Evolutionary conservation across 2,888 invertebrate species (phyloP).

Genomic region (Nomada hirtipes): DNA sequence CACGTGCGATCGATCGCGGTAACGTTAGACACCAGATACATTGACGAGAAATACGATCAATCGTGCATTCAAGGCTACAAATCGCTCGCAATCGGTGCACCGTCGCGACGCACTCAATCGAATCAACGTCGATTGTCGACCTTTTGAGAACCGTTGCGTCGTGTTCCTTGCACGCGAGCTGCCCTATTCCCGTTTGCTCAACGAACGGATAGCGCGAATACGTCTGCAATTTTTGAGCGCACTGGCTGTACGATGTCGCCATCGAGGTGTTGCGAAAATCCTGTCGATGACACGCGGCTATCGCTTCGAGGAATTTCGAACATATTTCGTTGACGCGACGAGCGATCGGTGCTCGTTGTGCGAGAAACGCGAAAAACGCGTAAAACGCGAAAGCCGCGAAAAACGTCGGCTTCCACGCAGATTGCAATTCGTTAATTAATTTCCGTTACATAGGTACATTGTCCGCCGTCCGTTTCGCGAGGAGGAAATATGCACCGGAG

Average conservation of each 20-base stretch:
- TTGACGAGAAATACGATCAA: conserved; percentile 31
- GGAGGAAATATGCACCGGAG: background rate
- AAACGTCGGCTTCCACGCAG: conserved; percentile 3
- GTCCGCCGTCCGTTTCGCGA: background rate
- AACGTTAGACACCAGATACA: conserved; percentile 42
- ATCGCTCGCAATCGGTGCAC: conserved; percentile 7
- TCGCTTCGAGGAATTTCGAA: conserved; percentile 32
- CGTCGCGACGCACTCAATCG: background rate
- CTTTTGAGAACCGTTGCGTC: conserved; percentile 20
- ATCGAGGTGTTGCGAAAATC: conserved; percentile 56
- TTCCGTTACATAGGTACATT: background rate
- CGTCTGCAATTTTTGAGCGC: conserved; percentile 73
- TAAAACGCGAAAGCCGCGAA: conserved; percentile 4
- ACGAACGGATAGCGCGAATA: conserved; percentile 66
- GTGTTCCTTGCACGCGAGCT: conserved; percentile 19
- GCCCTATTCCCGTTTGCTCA: conserved; percentile 50
- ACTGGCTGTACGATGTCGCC: conserved; percentile 42
- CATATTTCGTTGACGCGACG: conserved; percentile 32
- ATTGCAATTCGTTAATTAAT: background rate
- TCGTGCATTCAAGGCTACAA: conserved; percentile 15
- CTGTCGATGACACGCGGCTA: conserved; percentile 11
- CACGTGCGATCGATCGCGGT: conserved; percentile 59
- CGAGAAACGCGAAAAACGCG: conserved; percentile 11
- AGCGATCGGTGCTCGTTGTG: conserved; percentile 11
- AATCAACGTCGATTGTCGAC: background rate